These are phyloP conservation scores for Hyperopisus bebe DNA, from an alignment of 2,113 vertebrate genomes.

Conservation along the genomic window DNA sequence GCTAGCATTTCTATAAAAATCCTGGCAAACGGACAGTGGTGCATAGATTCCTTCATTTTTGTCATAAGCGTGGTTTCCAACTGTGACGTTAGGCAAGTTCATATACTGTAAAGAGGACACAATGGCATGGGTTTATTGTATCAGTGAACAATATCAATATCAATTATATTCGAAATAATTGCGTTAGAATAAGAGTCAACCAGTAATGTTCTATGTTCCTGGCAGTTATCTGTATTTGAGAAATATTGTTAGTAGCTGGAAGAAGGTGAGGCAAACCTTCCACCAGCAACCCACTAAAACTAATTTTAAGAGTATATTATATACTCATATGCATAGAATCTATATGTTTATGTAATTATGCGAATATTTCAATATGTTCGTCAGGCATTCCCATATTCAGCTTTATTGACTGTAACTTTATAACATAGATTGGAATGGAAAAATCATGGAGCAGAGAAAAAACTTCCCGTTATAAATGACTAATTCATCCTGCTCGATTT, in stretches of 20 bases:
- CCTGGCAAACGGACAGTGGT: slow-evolving; percentile 74
- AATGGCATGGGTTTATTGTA: background rate
- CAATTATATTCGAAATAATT: background rate
- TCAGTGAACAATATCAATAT: background rate
- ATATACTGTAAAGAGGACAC: slow-evolving; percentile 62
- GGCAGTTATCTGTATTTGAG: background rate
- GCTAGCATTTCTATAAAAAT: slow-evolving; percentile 72
- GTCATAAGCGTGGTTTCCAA: slow-evolving; percentile 82
- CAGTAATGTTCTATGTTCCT: background rate
- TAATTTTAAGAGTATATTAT: background rate
- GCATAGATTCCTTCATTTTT: slow-evolving; percentile 51
- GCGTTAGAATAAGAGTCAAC: background rate
- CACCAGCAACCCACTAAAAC: background rate
- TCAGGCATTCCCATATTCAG: background rate
- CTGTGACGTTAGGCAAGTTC: slow-evolving; percentile 68
- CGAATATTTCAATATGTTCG: background rate
- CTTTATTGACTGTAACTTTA: background rate
- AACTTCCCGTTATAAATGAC: background rate
- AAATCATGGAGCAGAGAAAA: background rate
- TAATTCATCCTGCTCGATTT: background rate
- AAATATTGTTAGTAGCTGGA: background rate
- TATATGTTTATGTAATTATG: background rate
- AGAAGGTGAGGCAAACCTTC: background rate
- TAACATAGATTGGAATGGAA: background rate
- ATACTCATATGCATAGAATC: background rate